Base-by-base conservation (phyloP, 2,797 vertebrate species). In the Mus caroli region DNA sequence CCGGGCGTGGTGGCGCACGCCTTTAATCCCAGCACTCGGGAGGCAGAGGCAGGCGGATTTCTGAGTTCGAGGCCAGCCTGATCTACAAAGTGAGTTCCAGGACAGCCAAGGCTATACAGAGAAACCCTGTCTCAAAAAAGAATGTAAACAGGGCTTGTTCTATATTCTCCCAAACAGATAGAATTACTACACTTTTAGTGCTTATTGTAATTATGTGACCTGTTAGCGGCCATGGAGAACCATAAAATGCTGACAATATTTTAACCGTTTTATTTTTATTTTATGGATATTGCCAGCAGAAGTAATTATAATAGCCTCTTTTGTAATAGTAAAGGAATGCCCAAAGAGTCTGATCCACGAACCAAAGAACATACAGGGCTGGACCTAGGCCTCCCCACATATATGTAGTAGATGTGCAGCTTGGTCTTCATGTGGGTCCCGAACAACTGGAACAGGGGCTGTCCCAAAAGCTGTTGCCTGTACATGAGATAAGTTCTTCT, bases 121-220 rank as follows among this genome's bases (percentile, higher is more conserved):
- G n/a, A n/a, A n/a, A n/a, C n/a, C n/a, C n/a, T n/a, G n/a, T n/a
- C n/a, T n/a, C n/a, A n/a, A n/a, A n/a, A n/a, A 83, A 26, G 4
- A 67, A 79, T 75, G 17, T 67, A 40, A 40, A 76, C 69, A 67
- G 7, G 76, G 50, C 26, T 86, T 67, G n/a, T 24, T 93, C 37
- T 37, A 22, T 52, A 24, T 69, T 69, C 26, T n/a, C 50, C 31
- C 64, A 34, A 94, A 50, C 43, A 78, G 54, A 43, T 26, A 93
- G 87, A 95, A 77, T 73, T 73, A 86, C 40, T 83, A 82, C 37
- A 73, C n/a, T 52, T 82, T 94, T 89, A n/a, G n/a, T 78, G 40
- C 31, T 85, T 87, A 94, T 79, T 50, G 26, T 40, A 60, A 71
- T 82, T 31, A 76, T 64, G 43, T 40, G 31, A 52, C 76, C 31